A percentile compares a stretch with the other conserved stretches of the same genome.
phyloP scores from a whole-genome alignment of 1,140 invertebrate genomes.

The Ridgeia piscesae region DNA sequence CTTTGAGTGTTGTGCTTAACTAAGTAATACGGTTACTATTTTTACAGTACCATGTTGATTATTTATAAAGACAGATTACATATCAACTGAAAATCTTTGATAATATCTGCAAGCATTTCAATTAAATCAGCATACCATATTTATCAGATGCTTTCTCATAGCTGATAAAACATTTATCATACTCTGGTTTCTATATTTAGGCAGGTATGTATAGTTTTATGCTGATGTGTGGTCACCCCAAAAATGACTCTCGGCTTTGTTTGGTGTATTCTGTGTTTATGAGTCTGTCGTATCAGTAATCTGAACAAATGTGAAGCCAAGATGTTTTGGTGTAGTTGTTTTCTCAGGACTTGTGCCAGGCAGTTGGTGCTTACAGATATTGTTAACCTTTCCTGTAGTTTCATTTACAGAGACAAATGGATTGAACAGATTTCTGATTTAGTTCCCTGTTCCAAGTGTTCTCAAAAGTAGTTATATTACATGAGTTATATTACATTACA shows the following conservation, averaged over 20 bases:
- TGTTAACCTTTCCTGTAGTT: background rate
- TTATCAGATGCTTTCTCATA: background rate
- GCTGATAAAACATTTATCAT: background rate
- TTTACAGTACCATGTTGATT: background rate
- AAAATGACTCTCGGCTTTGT: too few species aligned
- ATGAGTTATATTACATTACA: too few species aligned
- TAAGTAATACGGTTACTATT: background rate
- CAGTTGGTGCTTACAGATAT: background rate
- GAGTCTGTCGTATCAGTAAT: too few species aligned
- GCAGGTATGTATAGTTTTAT: background rate
- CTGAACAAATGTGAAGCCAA: background rate
- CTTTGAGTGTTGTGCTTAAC: background rate
- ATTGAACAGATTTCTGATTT: background rate
- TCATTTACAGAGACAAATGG: background rate
- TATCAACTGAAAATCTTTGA: background rate
- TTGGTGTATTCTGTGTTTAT: too few species aligned
- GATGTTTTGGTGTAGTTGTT: background rate
- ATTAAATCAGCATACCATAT: background rate
- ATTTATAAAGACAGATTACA: background rate
- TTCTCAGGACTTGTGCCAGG: background rate
- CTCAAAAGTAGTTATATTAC: too few species aligned
- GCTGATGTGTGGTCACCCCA: too few species aligned
- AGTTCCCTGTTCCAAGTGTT: background rate
- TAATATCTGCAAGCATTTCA: background rate
- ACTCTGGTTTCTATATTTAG: background rate